Evolutionary conservation across 1,140 invertebrate genomes (phyloP).

Genomic region (Cephus cinctus): DNA sequence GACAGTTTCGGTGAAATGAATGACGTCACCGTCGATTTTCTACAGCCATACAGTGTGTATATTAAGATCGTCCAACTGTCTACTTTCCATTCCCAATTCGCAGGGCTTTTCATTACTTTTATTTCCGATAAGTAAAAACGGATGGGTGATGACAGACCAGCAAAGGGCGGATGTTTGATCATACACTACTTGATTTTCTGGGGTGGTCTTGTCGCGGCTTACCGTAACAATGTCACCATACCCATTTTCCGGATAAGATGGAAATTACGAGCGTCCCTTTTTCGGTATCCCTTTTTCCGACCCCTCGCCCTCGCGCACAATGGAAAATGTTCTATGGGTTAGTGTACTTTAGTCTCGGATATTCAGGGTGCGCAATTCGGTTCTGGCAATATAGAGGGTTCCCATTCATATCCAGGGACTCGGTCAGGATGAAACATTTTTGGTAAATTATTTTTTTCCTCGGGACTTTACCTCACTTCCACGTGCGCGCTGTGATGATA

Average conservation of each 20-base stretch:
- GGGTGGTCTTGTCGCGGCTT: slow-evolving; percentile 23
- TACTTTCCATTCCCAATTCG: no score
- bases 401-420: no score
- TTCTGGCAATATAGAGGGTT: no score
- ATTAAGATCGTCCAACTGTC: no score
- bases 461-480: background rate
- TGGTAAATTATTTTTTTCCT: slow-evolving; percentile 38
- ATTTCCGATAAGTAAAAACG: slow-evolving; percentile 22
- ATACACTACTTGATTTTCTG: slow-evolving; percentile 31
- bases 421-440: slow-evolving; percentile 28
- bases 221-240: slow-evolving; percentile 13
- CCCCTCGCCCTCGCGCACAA: slow-evolving; percentile 21
- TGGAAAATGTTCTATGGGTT: slow-evolving; percentile 21
- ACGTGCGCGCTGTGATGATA: no score
- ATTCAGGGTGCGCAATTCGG: slow-evolving; percentile 1
- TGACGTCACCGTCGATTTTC: no score
- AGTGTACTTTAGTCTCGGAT: slow-evolving; percentile 1
- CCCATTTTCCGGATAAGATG: slow-evolving; percentile 43
- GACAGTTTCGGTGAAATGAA: no score
- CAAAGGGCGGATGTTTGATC: slow-evolving; percentile 28
- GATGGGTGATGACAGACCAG: no score
- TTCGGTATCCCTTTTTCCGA: slow-evolving; percentile 22
- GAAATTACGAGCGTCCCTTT: slow-evolving; percentile 40
- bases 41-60: no score
- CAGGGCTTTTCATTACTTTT: slow-evolving; percentile 25